Base-by-base conservation (phyloP, 2,113 vertebrate species). In the Pangasianodon hypophthalmus region DNA sequence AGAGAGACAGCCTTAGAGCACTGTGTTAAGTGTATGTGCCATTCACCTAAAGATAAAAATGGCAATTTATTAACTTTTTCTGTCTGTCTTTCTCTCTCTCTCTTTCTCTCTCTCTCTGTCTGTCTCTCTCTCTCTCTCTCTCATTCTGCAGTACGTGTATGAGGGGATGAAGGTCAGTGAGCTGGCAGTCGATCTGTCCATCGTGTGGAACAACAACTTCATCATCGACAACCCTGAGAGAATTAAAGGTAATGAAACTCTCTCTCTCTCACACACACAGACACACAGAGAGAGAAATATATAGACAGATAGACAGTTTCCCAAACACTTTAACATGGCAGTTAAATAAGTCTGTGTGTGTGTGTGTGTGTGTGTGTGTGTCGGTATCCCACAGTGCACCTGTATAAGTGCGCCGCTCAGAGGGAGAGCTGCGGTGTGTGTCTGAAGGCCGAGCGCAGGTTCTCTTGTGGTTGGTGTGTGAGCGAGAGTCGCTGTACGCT, bases 191-290 rank as follows among this genome's bases (percentile, higher is more conserved):
- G 97, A 98, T 94, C 98, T 99, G 69, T 97, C 98, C 0, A 98
- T 99, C 90, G 97, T 99, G 48, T 99, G 98, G 98, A 99, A 99
- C 1, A 98, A 98, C 92, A 98, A 99, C 93, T 99, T 99, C 84
- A 96, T 98, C 93, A 99, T 99, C 3, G 98, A 99, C 96, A 99
- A 99, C 94, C 98, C 98, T 0, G 97, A 98, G 93, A 95, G 97
- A 91, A 96, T 99, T 95, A 97, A 98, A 98, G 98, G 98, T 99
- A 95, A 94, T 54, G 18, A 54, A 32, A 50, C 46, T 0, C 90
- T 91, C 52, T 5, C 71, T 9, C 52, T n/a, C 52, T 29, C 67
- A 77, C 85, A 87, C 71, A 60, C 37, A 46, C 13, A 9, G n/a
- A 87, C 50, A 87, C n/a, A 73, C 48, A 44, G 0, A 21, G 6